Conservation (phyloP, 2,888 invertebrate species). For the Polietes domitor region DNA sequence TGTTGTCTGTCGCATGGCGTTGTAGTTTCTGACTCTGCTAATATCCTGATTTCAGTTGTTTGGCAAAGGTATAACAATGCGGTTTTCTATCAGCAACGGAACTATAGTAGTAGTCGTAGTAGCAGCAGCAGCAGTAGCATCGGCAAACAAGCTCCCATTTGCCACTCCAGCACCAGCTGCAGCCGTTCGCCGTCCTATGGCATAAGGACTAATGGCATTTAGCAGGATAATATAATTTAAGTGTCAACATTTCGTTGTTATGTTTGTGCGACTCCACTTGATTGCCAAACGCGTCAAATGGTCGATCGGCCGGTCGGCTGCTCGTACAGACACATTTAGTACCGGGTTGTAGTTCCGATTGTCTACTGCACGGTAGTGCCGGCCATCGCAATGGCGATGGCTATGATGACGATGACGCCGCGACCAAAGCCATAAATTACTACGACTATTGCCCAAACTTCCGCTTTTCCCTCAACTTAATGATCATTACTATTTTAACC, state of each 20-base stretch:
- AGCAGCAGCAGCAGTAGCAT: too few relatives aligned
- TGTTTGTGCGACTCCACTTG: conserved; percentile 64
- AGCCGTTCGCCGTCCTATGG: not conserved
- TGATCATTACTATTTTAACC: conserved; percentile 30
- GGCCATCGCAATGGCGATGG: not conserved
- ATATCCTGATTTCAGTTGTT: conserved; percentile 35
- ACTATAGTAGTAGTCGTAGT: too few relatives aligned
- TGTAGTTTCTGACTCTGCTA: conserved; percentile 22
- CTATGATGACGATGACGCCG: conserved; percentile 37
- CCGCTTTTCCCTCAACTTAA: conserved; percentile 37
- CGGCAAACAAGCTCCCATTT: not conserved
- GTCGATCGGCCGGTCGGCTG: not conserved
- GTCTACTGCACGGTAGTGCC: not conserved
- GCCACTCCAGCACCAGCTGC: not conserved
- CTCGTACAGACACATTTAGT: not conserved
- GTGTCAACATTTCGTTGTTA: conserved; percentile 72
- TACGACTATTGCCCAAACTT: conserved; percentile 61
- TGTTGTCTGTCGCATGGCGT: conserved; percentile 7
- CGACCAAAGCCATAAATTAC: conserved; percentile 60
- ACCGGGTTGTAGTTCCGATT: conserved; percentile 11
- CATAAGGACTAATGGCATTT: conserved; percentile 59
- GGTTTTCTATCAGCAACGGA: conserved; percentile 34
- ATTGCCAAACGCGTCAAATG: conserved; percentile 55
- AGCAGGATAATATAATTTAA: conserved; percentile 78
- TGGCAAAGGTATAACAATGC: conserved; percentile 38